Base-by-base conservation (phyloP, 2,888 invertebrate species). In the Eupithecia centaureata region DNA sequence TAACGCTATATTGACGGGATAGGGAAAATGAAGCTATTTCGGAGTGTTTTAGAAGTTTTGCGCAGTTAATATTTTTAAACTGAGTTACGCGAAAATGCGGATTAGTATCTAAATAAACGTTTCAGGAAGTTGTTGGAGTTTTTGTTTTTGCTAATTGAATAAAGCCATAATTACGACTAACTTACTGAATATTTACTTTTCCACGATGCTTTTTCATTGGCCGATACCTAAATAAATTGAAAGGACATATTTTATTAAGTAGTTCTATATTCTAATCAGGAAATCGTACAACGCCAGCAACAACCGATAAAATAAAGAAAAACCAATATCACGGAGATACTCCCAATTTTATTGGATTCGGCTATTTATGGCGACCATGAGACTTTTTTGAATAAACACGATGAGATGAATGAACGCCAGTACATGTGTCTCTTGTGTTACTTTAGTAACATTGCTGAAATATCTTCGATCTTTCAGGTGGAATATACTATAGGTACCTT, bases 401-500 rank as follows among this genome's bases (percentile, higher is more conserved):
- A 57, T 32, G 32, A 57, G 32, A 57, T 32, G 32, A 57, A 57
- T 57, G 57, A 22, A 32, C 12, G 47, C 0, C 0, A 3, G 22
- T 57, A 30, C 5, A 66, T 51, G 47, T 58, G 27, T 33, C 65
- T 38, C 60, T 22, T 22, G 56, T 35, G 28, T 51, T 60, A 27
- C 33, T 25, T 18, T 13, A 15, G 52, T 27, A 33, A 61, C 51
- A 30, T 57, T 7, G 2, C 51, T 54, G 61, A 72, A 64, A 74
- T 71, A 67, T 70, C 70, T 66, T 77, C 74, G 75, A 74, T 80
- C 80, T 79, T 79, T 78, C 75, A 81, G 76, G 76, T 81, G 81
- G 81, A 80, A 74, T 72, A 70, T 72, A 73, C 67, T 74, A n/a
- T n/a, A n/a, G n/a, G 63, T 70, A 65, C 80, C 82, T 84, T 85